A percentile compares a stretch with the other conserved stretches of the same genome.
Conservation (phyloP, 2,797 vertebrate genomes). For the Eupleurogrammus muticus region DNA sequence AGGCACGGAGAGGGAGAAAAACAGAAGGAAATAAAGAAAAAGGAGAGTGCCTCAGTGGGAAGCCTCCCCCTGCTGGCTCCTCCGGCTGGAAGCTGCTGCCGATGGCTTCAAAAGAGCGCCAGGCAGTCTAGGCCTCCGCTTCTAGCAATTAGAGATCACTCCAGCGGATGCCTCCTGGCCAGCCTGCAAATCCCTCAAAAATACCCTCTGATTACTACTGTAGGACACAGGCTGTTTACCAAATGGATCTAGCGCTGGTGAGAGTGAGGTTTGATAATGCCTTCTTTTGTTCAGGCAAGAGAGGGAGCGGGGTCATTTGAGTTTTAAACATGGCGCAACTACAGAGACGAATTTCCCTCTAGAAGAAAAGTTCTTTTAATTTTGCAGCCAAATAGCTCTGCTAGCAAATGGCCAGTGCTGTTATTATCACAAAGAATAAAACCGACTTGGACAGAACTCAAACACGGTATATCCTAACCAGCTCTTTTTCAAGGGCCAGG, state of each 20-base stretch:
- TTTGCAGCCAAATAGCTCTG: slow-evolving; percentile 42
- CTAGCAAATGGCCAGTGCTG: slow-evolving; percentile 30
- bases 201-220: slow-evolving; percentile 85
- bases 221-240: slow-evolving; percentile 84
- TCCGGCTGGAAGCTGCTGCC: slow-evolving; percentile 79
- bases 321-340: slow-evolving; percentile 69
- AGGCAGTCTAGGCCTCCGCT: slow-evolving; percentile 81
- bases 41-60: slow-evolving; percentile 78
- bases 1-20: slow-evolving; percentile 60
- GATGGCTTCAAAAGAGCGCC: slow-evolving; percentile 83
- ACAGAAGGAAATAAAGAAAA: slow-evolving; percentile 68
- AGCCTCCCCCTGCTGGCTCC: slow-evolving; percentile 79
- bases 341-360: slow-evolving; percentile 57
- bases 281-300: slow-evolving; percentile 75
- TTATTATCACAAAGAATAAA: slow-evolving; percentile 41
- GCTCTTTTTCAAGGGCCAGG: slow-evolving; percentile 35
- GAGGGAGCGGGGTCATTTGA: slow-evolving; percentile 65
- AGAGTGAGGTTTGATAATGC: slow-evolving; percentile 79
- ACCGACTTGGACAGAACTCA: slow-evolving; percentile 43
- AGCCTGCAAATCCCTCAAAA: slow-evolving; percentile 84
- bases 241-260: slow-evolving; percentile 80
- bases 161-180: slow-evolving; percentile 83
- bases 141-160: slow-evolving; percentile 85
- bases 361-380: slow-evolving; percentile 56
- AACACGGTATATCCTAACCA: slow-evolving; percentile 37